Percentiles rank a stretch among this genome's conserved stretches.
phyloP scores from a whole-genome alignment of 2,888 invertebrate genomes.

The Cerceris rybyensis region DNA sequence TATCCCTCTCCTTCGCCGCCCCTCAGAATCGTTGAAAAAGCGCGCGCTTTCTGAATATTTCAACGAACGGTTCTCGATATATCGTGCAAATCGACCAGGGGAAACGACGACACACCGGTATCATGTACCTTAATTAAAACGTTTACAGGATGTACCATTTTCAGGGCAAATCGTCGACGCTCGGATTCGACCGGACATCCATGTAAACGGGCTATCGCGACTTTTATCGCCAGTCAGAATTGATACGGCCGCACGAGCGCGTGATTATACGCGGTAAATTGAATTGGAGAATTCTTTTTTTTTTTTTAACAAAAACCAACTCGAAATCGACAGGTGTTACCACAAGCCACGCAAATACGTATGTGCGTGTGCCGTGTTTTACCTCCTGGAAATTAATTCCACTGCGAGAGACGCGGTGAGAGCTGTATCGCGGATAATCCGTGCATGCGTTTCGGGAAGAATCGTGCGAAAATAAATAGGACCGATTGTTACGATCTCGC shows the following conservation, averaged over 20 bases:
- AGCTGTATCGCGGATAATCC: background rate
- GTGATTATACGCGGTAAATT: slow-evolving; percentile 61
- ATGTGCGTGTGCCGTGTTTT: background rate
- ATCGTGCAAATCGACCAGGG: slow-evolving; percentile 15
- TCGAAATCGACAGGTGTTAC: slow-evolving; percentile 65
- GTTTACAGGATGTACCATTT: slow-evolving; percentile 3
- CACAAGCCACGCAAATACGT: background rate
- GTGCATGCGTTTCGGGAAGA: background rate
- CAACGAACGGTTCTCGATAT: slow-evolving; percentile 6
- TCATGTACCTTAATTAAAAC: slow-evolving; percentile 52
- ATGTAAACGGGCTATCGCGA: slow-evolving; percentile 50
- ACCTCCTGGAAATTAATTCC: slow-evolving; percentile 17
- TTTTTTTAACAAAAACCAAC: slow-evolving; percentile 52
- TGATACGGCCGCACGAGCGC: slow-evolving; percentile 39
- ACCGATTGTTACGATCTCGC: background rate
- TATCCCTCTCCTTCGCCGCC: background rate
- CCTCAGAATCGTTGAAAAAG: slow-evolving; percentile 17
- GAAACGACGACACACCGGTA: slow-evolving; percentile 41
- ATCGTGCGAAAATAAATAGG: slow-evolving; percentile 3
- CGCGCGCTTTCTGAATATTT: slow-evolving; percentile 34
- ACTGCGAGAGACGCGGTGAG: background rate
- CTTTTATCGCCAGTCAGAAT: slow-evolving; percentile 55
- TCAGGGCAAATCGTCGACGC: background rate
- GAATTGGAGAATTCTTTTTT: slow-evolving; percentile 48
- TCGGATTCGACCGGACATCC: slow-evolving; percentile 6